Evolutionary conservation across 1,140 invertebrate genomes (phyloP), one percentile per base, ranked within the genome.

Genomic region (Lasioglossum baleicum): DNA sequence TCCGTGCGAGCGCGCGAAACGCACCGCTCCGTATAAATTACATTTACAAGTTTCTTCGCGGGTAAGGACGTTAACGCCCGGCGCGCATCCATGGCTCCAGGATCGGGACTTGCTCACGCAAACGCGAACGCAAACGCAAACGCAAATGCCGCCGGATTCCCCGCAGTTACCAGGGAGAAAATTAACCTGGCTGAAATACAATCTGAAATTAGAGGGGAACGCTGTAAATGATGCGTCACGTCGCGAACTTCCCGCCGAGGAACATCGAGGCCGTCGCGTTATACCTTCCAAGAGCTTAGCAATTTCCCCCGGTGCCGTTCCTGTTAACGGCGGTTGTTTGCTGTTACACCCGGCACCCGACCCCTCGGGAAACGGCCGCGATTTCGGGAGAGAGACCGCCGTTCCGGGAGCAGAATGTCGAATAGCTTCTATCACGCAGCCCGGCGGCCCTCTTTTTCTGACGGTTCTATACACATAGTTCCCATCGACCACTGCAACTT

Each of bases 1-100:
- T 65, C 44, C 61, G 13, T 15, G 48, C 11, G 48, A 22, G 65
- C 26, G 66, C 56, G 56, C 48, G 11, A 66, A 26, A 60, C 31
- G 68, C 26, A 35, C 13, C 53, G 58, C 58, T n/a, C 53, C 11
- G 44, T 75, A 53, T 61, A 71, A 71, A 71, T 83, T 75, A 61
- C 76, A 48, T 73, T 73, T 42, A 56, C 51, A 73, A 79, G 69
- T 79, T 73, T 79, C 76, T 79, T 79, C 61, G 76, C 2, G 40
- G 35, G 2, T 65, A 79, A 79, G 48, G 61, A 64, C 60, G 69
- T 79, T 65, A 79, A 66, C 76, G 48, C 63, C n/a, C 42, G 8
- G 42, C 65, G 65, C 65, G 65, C 65, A 66, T 48, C 65, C 65
- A 66, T 66, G 65, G 42, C 48, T 15, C n/a, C n/a, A 5, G 13